Evolutionary conservation across 1,140 invertebrate genomes (phyloP), one percentile per base, ranked within the genome.

Genomic region (Sycophila sp.): DNA sequence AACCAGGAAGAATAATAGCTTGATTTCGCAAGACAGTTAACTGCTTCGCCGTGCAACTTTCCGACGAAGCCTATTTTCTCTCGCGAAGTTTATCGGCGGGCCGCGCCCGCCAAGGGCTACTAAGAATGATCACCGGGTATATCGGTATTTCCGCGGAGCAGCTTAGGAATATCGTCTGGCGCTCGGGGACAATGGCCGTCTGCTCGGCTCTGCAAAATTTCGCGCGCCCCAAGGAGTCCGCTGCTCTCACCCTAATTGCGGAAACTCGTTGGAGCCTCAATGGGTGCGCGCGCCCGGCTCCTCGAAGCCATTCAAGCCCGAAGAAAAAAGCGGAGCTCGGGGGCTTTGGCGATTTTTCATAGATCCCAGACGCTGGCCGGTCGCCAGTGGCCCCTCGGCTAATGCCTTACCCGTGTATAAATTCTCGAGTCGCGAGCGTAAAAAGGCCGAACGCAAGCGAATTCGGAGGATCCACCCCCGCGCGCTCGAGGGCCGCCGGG

Each of bases 1-100:
- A 26, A 22, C 15, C 28, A 2, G 1, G 66, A 69, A 58, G 58
- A 69, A 69, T 69, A 62, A 62, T 69, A 22, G 67, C 40, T 53
- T 19, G 47, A 68, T 36, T 68, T 49, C 22, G 6, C 19, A 51
- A 32, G 56, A 30, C 32, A 19, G 11, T 66, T 66, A 66, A 40
- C 53, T 56, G 17, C 40, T 38, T 56, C 0, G 7, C 1, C 5
- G 22, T 30, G 38, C 26, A 34, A 38, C 19, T 59, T 59, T 22
- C n/a, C 32, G 19, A 8, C 10, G 1, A 60, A 62, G 32, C 66
- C 42, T 59, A 51, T 32, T 66, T 58, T 55, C n/a, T 17, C 28
- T 19, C 15, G 1, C n/a, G n/a, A n/a, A n/a, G n/a, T n/a, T n/a
- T n/a, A n/a, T n/a, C n/a, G n/a, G n/a, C n/a, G n/a, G n/a, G n/a